phyloP scores from a whole-genome alignment of 2,797 vertebrate genomes.

The Botia almorhae region DNA sequence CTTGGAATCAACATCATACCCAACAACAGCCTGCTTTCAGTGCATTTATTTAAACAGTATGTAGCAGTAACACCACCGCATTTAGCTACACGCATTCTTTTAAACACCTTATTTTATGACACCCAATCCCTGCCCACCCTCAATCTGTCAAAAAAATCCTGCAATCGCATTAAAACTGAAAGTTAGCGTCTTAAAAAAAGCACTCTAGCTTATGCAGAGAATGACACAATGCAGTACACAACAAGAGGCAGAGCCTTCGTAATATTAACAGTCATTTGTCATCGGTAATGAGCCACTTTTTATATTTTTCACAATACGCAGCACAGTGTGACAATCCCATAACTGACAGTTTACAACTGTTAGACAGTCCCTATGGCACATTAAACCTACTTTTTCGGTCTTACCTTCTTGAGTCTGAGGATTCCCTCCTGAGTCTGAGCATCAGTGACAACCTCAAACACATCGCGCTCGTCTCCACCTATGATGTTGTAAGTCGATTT shows the following conservation, averaged over 20 bases:
- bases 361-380: slow-evolving; percentile 9
- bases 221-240: slow-evolving; percentile 11
- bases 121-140: background rate
- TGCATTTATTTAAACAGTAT: background rate
- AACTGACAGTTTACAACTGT: slow-evolving; percentile 47
- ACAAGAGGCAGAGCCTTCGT: slow-evolving; percentile 24
- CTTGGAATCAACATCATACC: too few species aligned
- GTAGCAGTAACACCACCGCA: background rate
- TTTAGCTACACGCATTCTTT: too few species aligned
- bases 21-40: background rate
- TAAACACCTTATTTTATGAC: background rate
- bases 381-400: slow-evolving; percentile 22
- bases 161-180: background rate
- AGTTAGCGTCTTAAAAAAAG: slow-evolving; percentile 5
- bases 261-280: slow-evolving; percentile 41
- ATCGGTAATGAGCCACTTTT: slow-evolving; percentile 40
- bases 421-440: slow-evolving; percentile 92
- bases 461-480: slow-evolving; percentile 89
- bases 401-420: slow-evolving; percentile 91
- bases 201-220: background rate
- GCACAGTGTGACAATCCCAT: background rate
- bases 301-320: slow-evolving; percentile 37
- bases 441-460: slow-evolving; percentile 92
- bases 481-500: slow-evolving; percentile 92
- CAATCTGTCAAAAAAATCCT: background rate